Base-by-base conservation (phyloP, 2,113 vertebrate species). In the Rhynchomys soricoides region DNA sequence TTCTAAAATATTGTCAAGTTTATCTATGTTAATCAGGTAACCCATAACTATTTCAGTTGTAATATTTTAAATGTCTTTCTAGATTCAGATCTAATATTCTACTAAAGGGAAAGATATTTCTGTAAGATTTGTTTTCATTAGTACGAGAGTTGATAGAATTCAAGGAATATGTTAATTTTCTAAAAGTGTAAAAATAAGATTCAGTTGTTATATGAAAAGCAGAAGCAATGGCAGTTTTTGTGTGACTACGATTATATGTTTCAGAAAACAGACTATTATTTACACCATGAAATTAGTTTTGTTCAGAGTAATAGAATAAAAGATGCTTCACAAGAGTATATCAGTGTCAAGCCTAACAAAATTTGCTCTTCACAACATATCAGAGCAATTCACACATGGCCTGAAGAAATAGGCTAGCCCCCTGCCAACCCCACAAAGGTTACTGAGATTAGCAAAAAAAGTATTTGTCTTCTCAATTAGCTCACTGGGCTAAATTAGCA, bases 381-480 rank as follows among this genome's bases (percentile, higher is more conserved):
- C 79, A 71, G 40, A 66, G 96, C 86, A 85, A 87, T 95, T 90
- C 90, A 93, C 94, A 97, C 90, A 97, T 95, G 90, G 88, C 26
- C 92, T 71, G n/a, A 87, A 89, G 79, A 95, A 95, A 64, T 55
- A 82, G 64, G 31, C 52, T 92, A 31, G 93, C 57, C 74, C 77
- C 96, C 66, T 87, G 37, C 57, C 83, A 74, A 45, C 31, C 57
- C 66, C 83, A 85, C 17, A 89, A 57, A 86, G 45, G 48, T 85
- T 86, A 59, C 70, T 71, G 59, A 96, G 31, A 95, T 88, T 91
- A 96, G 57, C 43, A 97, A 57, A 24, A 92, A 90, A 92, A 89
- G 37, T 50, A 55, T 92, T 92, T 88, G 55, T 86, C 52, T 91
- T 88, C 75, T 95, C 68, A 81, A 52, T 73, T 26, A 96, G 91